phyloP scores from a whole-genome alignment of 2,113 vertebrate species.

The Dendropsophus ebraccatus region DNA sequence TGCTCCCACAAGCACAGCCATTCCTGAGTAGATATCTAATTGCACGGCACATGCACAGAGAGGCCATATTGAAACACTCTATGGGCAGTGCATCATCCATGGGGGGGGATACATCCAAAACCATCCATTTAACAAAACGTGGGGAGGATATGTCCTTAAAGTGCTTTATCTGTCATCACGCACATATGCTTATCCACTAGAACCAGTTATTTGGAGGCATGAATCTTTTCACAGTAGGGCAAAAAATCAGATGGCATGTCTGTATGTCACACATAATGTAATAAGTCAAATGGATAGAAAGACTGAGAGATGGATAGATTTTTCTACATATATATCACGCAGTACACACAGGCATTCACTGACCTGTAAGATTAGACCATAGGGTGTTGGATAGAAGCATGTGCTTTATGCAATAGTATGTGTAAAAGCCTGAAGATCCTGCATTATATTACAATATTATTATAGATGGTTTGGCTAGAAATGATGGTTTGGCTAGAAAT shows the following conservation, averaged over 20 bases:
- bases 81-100: conserved; percentile 51
- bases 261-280: conserved; percentile 30
- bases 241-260: conserved; percentile 27
- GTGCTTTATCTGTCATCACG: conserved; percentile 51
- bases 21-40: conserved; percentile 56
- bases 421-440: neutral
- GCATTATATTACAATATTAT: neutral
- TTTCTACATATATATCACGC: neutral
- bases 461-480: neutral
- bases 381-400: neutral
- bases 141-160: conserved; percentile 54
- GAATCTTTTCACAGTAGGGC: conserved; percentile 41
- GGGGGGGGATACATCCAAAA: conserved; percentile 42
- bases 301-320: neutral
- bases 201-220: conserved; percentile 41
- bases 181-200: conserved; percentile 46
- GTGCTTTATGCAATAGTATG: neutral
- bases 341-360: neutral
- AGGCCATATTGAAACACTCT: conserved; percentile 56
- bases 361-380: neutral
- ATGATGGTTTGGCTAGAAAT: neutral
- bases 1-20: conserved; percentile 45
- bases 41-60: conserved; percentile 51
- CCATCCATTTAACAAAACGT: conserved; percentile 58
- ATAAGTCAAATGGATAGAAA: conserved; percentile 16